Evolutionary conservation across 1,140 invertebrate species (phyloP), one percentile per base, ranked within the genome.

Genomic region (Pectinophora gossypiella): DNA sequence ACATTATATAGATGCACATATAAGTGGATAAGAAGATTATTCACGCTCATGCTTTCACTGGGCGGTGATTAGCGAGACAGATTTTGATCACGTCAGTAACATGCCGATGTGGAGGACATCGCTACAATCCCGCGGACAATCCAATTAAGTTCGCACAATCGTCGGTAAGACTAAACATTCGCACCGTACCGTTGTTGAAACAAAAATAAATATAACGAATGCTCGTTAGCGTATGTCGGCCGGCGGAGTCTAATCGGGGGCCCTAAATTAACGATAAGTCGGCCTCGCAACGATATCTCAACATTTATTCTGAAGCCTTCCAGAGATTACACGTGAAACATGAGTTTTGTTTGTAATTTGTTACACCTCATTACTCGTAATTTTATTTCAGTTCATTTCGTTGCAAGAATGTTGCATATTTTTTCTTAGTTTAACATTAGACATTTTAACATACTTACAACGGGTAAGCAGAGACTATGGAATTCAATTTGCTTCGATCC

Each of bases 241-340:
- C 59, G 71, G 72, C 59, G 65, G 55, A 70, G 57, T 81, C 80
- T 86, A 86, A 86, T 86, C 83, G 77, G 61, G 59, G 70, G 61
- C 76, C 82, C 80, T 83, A 86, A 86, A 86, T 86, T 84, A 54
- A 78, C 70, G 83, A 86, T 84, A 84, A 84, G 76, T 68, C 67
- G 62, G 55, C 65, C 75, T 74, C 70, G 63, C 68, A 23, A 69
- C 70, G 72, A 81, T 76, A 86, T 86, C 78, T 72, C 71, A 72
- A 81, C 73, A 77, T 73, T 82, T 76, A 70, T 79, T 80, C 76
- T 77, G 67, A 81, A 81, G 68, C 74, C 73, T 73, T 70, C 62
- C 55, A 66, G 67, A 76, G 76, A 82, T 82, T 83, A 80, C 53
- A 63, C 50, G 63, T 73, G 54, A 73, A 78, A 79, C 76, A 73